Percentiles rank a stretch among this genome's conserved stretches.
Conservation (phyloP, 1,140 invertebrate species). For the Heliconius nattereri region DNA sequence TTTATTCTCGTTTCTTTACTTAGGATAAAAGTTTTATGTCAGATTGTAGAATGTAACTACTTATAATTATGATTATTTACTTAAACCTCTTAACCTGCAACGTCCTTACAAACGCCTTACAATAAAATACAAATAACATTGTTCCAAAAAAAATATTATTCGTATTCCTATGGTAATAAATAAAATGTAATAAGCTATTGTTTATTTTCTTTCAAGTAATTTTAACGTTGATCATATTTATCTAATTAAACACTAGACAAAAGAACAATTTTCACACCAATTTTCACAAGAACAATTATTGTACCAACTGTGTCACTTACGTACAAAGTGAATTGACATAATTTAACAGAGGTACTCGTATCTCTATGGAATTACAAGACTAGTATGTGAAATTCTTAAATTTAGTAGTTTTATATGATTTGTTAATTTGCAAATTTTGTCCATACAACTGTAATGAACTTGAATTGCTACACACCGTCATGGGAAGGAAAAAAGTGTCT, state of each 20-base stretch:
- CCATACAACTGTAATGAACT: no score
- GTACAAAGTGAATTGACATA: no score
- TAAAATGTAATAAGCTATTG: background rate
- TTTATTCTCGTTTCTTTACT: background rate
- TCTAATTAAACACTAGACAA: background rate
- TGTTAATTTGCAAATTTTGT: no score
- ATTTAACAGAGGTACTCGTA: background rate
- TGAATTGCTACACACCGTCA: background rate
- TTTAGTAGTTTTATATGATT: no score
- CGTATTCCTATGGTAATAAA: background rate
- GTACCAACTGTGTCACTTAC: no score
- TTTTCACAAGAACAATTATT: background rate
- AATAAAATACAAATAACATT: no score
- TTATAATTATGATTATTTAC: no score
- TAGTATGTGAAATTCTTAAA: background rate
- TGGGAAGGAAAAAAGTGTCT: background rate
- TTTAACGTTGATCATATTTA: background rate
- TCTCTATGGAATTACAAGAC: background rate
- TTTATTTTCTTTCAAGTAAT: background rate
- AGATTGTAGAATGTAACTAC: no score
- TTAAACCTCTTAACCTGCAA: no score
- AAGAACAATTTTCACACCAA: background rate
- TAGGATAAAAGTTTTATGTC: background rate
- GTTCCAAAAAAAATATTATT: background rate
- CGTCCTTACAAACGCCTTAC: background rate